These are phyloP conservation scores for Probaryconus sp. DNA, from an alignment of 1,140 invertebrate genomes.

Conservation along the genomic window DNA sequence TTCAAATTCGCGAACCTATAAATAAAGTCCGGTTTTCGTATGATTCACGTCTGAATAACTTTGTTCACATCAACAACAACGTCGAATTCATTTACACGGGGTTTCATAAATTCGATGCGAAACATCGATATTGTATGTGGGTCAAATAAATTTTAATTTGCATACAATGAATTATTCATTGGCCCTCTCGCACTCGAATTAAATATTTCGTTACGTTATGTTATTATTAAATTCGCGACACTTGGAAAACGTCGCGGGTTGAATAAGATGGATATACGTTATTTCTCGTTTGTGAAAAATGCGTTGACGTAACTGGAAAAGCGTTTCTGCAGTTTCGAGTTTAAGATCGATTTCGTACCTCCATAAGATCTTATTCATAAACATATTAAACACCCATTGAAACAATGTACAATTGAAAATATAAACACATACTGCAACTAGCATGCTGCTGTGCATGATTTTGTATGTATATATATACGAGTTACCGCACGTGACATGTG, in stretches of 20 bases:
- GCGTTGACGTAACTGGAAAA: too few species aligned
- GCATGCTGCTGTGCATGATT: slow-evolving; percentile 71
- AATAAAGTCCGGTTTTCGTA: too few species aligned
- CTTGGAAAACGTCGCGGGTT: too few species aligned
- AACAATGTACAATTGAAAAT: slow-evolving; percentile 35
- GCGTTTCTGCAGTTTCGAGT: too few species aligned
- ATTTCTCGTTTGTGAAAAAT: too few species aligned
- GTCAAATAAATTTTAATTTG: slow-evolving; percentile 9
- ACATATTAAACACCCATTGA: slow-evolving; percentile 34
- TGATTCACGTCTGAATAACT: neutral
- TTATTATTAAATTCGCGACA: too few species aligned
- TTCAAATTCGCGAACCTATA: too few species aligned
- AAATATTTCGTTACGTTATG: neutral
- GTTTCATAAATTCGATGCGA: neutral
- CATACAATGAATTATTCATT: slow-evolving; percentile 18
- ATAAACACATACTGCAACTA: slow-evolving; percentile 51
- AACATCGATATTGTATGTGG: too few species aligned
- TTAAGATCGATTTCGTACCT: too few species aligned
- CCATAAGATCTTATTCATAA: slow-evolving; percentile 38
- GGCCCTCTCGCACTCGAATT: neutral
- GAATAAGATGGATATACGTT: too few species aligned
- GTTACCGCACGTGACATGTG: slow-evolving; percentile 51
- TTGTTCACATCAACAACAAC: neutral
- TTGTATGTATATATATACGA: slow-evolving; percentile 54
- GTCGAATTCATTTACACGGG: neutral